A percentile compares a stretch with the other conserved stretches of the same genome.
Evolutionary conservation across 2,113 vertebrate species (phyloP).

Genomic region (Sardina pilchardus): DNA sequence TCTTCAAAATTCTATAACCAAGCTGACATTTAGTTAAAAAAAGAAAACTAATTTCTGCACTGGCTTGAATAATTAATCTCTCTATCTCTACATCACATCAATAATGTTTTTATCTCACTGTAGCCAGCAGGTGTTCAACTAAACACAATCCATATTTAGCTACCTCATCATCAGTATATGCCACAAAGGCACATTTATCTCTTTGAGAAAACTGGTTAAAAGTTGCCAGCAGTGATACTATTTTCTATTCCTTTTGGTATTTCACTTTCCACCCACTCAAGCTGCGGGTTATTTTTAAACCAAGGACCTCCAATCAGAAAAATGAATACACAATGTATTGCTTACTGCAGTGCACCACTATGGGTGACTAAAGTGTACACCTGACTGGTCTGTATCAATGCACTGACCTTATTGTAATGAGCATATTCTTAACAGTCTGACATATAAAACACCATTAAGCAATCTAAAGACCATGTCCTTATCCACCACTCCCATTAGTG

Average conservation of each 20-base stretch:
- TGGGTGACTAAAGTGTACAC: no score
- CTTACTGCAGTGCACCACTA: no score
- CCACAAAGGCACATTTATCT: neutral
- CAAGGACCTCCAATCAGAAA: neutral
- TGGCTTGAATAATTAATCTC: neutral
- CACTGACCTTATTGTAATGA: neutral
- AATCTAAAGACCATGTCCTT: neutral
- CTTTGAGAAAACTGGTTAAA: neutral
- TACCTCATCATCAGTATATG: neutral
- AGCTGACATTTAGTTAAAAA: neutral
- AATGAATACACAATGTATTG: neutral
- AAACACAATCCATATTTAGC: neutral
- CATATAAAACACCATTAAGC: neutral
- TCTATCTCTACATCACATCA: neutral
- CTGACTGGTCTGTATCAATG: neutral
- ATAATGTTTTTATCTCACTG: neutral
- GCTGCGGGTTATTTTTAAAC: neutral
- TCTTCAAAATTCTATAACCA: neutral
- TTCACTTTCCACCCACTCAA: neutral
- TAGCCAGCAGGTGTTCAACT: neutral
- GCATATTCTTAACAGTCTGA: neutral
- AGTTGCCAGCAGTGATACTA: neutral
- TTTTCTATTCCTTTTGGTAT: neutral
- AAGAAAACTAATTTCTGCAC: neutral
- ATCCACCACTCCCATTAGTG: neutral